These are phyloP conservation scores for Tapirus terrestris DNA, from an alignment of 2,113 vertebrate genomes.

Conservation along the genomic window DNA sequence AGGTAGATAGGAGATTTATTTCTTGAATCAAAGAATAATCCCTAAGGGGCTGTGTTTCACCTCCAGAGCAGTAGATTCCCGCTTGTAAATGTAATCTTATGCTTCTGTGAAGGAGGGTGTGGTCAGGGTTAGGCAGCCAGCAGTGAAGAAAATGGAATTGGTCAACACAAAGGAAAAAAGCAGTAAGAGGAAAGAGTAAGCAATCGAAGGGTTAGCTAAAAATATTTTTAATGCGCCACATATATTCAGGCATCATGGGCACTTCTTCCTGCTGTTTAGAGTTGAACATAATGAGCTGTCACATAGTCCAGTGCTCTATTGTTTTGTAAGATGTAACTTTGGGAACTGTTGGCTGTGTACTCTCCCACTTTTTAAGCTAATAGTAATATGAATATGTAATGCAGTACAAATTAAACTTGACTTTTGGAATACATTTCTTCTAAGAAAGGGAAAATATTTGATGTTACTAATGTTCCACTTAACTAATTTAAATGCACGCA, in stretches of 20 bases:
- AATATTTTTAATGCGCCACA: background rate
- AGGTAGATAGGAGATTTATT: background rate
- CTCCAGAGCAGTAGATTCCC: background rate
- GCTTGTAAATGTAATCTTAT: background rate
- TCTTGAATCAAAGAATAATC: background rate
- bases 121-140: background rate
- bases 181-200: slow-evolving; percentile 47
- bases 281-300: background rate
- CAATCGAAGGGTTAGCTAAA: slow-evolving; percentile 17
- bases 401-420: background rate
- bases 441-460: background rate
- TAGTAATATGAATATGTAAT: background rate
- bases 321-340: slow-evolving; percentile 37
- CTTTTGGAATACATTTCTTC: slow-evolving; percentile 5
- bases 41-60: background rate
- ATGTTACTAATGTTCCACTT: background rate
- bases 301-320: background rate
- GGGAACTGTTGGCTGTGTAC: background rate
- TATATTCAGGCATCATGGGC: background rate
- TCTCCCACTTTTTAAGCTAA: background rate
- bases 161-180: slow-evolving; percentile 12
- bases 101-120: background rate
- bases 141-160: slow-evolving; percentile 51
- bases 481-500: background rate
- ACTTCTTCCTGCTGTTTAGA: background rate